Percentiles rank a stretch among this genome's conserved stretches.
These are phyloP conservation scores for Drosophila gunungcola DNA, from an alignment of 1,140 invertebrate genomes.

Conservation along the genomic window DNA sequence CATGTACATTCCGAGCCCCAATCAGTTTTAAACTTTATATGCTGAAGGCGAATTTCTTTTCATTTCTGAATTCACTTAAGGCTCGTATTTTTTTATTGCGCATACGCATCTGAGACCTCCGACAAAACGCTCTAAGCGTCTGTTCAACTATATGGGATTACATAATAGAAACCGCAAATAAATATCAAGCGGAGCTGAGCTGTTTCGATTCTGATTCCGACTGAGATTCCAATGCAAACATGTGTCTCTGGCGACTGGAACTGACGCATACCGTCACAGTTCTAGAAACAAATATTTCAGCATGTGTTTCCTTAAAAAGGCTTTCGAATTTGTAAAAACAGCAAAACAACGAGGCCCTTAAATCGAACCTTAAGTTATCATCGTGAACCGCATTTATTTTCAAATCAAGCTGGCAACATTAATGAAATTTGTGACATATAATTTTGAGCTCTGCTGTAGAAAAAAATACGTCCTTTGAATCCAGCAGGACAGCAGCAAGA, in stretches of 20 bases:
- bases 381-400: no score
- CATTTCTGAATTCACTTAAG: not conserved
- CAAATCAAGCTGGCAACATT: not conserved
- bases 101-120: constrained; percentile 26
- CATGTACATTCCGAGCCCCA: not conserved
- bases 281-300: not conserved
- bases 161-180: constrained; percentile 68
- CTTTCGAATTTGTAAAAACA: no score
- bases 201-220: constrained; percentile 37
- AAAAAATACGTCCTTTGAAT: not conserved
- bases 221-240: constrained; percentile 51
- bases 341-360: no score
- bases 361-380: no score
- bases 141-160: constrained; percentile 57
- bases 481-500: constrained; percentile 5
- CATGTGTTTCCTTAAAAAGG: no score
- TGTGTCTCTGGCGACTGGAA: constrained; percentile 40
- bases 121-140: constrained; percentile 37
- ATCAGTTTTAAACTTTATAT: not conserved
- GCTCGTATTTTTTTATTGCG: constrained; percentile 59
- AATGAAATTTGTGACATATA: no score
- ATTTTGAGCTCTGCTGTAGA: not conserved
- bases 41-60: not conserved
- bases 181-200: constrained; percentile 57
- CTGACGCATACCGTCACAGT: not conserved